A percentile compares a stretch with the other conserved stretches of the same genome.
phyloP scores from a whole-genome alignment of 2,888 invertebrate species.

The Sylvicola cinctus region DNA sequence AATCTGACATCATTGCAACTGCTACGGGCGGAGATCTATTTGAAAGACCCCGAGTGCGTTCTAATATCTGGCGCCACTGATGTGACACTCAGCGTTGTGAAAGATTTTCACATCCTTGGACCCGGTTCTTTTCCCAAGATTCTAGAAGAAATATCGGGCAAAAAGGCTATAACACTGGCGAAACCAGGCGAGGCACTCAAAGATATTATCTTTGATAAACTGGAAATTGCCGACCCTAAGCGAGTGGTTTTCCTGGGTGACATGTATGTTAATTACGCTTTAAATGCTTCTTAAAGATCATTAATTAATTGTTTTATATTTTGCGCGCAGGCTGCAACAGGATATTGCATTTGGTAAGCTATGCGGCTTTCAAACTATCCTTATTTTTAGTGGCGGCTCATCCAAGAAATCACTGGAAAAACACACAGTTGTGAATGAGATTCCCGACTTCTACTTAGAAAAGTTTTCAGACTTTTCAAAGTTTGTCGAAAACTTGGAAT shows the following conservation, averaged over 20 bases:
- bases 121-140: constrained; percentile 23
- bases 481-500: too few species aligned
- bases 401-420: constrained; percentile 5
- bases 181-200: constrained; percentile 27
- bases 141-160: constrained; percentile 19
- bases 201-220: constrained; percentile 16
- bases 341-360: constrained; percentile 54
- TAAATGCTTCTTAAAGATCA: background rate
- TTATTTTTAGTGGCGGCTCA: constrained; percentile 37
- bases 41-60: constrained; percentile 24
- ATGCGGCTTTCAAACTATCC: constrained; percentile 47
- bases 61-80: constrained; percentile 26
- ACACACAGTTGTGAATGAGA: too few species aligned
- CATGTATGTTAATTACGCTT: constrained; percentile 29
- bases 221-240: constrained; percentile 31
- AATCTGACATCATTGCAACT: constrained; percentile 24
- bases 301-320: too few species aligned
- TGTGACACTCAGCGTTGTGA: constrained; percentile 14
- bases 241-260: constrained; percentile 70
- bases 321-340: constrained; percentile 54
- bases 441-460: too few species aligned
- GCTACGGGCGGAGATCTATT: constrained; percentile 22
- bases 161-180: constrained; percentile 22
- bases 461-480: too few species aligned
- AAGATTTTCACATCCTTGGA: constrained; percentile 20